Base-by-base conservation (phyloP, 2,797 vertebrate genomes). In the Coendou prehensilis region DNA sequence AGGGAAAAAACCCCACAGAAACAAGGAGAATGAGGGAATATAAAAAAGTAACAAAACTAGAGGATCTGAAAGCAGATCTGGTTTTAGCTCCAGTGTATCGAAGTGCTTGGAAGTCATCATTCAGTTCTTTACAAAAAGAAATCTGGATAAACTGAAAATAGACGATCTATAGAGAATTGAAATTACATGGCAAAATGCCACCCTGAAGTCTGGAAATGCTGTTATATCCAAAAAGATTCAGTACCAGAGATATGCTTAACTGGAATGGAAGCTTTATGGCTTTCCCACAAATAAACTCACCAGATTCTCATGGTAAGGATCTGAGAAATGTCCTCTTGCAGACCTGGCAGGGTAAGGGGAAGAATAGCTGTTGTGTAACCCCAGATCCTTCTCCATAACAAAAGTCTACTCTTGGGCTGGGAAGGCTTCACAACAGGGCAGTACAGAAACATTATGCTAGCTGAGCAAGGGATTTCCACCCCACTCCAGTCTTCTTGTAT, bases 181-280 rank as follows among this genome's bases (percentile, higher is more conserved):
- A 85, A 73, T 84, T 30, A 52, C 26, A 79, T 20, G 30, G 71
- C 69, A 88, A 91, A 79, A 63, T 63, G 10, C 56, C 15, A 56
- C 37, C 87, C 75, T 94, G 92, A 88, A 91, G 83, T 78, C 79
- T 78, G 47, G 47, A 92, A 56, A 92, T 63, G 37, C 81, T 61
- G 54, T 37, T 37, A 83, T 56, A 78, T 63, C 4, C 61, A 57
- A 83, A 83, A 64, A 80, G n/a, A 86, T 59, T 81, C 52, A 26
- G 86, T 47, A 85, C 57, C 52, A 52, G 56, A 82, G 28, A 92
- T 61, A 52, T 75, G 23, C 33, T 89, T 75, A 94, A 71, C 57
- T 86, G 57, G n/a, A 94, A 20, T 13, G 81, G 90, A 76, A 69
- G 41, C 18, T 50, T 41, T 41, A 89, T 30, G 37, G 26, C 45